Base-by-base conservation (phyloP, 2,888 invertebrate species). In the Oeneis ivallda region DNA sequence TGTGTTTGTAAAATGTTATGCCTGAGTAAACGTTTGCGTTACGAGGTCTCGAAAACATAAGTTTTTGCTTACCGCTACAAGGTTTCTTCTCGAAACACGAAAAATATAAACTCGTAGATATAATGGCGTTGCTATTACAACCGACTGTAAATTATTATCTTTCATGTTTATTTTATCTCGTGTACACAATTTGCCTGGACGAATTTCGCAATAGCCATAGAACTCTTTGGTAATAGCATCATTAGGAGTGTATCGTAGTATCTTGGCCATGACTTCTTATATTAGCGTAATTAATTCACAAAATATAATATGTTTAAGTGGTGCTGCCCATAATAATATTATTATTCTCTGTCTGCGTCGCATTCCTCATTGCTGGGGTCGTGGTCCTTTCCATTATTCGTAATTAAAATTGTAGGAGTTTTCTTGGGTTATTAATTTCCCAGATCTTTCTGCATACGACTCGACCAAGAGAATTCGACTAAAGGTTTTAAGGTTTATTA, bases 101-200 rank as follows among this genome's bases (percentile, higher is more conserved):
- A 65, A 63, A 8, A 54, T 59, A 65, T 54, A 39, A 54, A 54
- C 45, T 59, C 34, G 39, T 45, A 47, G 59, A 60, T 54, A 65
- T 53, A 59, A 47, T 58, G 43, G 37, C 17, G 32, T 47, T 43
- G 45, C 37, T 37, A 59, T 57, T 26, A 52, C 37, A 47, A 41
- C 32, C 34, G 39, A 50, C 57, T n/a, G 41, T 2, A 47, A 39
- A 60, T 53, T 60, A 54, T 60, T 60, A 54, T 60, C 39, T 47
- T 64, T 54, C 54, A 60, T 59, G 47, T 60, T 65, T 64, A 58
- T 64, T 19, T 64, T 62, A 54, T 57, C 32, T 50, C 57, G 41
- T 57, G 50, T 56, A 56, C 54, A 54, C 15, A 54, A 54, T 53
- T n/a, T 19, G 54, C 17, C 54, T 11, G n/a, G 39, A 19, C 11